phyloP scores from a whole-genome alignment of 1,140 invertebrate genomes.

The Drosophila orena region DNA sequence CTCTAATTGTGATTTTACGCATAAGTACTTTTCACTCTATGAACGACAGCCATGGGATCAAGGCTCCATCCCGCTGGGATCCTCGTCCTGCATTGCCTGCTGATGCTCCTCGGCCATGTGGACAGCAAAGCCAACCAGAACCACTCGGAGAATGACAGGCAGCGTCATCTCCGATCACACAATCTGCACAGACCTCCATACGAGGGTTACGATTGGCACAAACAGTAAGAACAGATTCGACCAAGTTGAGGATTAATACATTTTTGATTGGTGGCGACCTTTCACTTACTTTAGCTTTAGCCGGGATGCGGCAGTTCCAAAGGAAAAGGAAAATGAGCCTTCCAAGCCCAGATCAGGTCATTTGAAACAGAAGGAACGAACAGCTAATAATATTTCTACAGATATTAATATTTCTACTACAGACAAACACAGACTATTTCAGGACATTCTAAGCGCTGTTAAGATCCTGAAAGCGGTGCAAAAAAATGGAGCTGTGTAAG shows the following conservation, averaged over 20 bases:
- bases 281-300: neutral
- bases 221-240: neutral
- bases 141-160: conserved; percentile 14
- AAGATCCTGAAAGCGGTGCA: neutral
- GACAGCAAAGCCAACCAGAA: neutral
- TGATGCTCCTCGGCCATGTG: neutral
- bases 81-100: neutral
- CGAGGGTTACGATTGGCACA: conserved; percentile 29
- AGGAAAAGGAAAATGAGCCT: neutral
- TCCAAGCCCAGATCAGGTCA: too few species aligned
- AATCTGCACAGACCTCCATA: conserved; percentile 44
- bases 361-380: neutral
- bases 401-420: too few species aligned
- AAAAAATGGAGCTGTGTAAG: neutral
- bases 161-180: conserved; percentile 25
- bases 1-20: neutral
- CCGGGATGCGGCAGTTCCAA: neutral
- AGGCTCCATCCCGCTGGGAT: neutral
- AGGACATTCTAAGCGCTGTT: neutral
- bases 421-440: neutral
- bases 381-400: too few species aligned
- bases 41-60: neutral
- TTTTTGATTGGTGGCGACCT: neutral
- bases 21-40: neutral
- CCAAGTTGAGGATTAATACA: too few species aligned